phyloP scores from a whole-genome alignment of 2,888 invertebrate species.

The Torymus aiolomorphi region DNA sequence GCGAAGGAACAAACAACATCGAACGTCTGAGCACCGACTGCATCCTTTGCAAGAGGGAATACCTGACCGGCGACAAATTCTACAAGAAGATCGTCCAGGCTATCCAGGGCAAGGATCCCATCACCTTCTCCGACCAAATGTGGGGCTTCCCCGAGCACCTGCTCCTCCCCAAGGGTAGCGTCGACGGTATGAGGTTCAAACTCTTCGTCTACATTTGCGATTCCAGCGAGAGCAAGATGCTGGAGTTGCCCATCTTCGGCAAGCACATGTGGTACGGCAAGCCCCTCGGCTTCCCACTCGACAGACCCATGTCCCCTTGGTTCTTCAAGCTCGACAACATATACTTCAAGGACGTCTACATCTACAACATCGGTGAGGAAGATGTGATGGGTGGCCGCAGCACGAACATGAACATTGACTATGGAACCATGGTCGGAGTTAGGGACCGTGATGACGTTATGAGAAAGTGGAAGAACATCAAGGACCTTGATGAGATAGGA shows the following conservation, averaged over 20 bases:
- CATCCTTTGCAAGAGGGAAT: constrained; percentile 62
- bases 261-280: constrained; percentile 76
- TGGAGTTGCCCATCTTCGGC: constrained; percentile 77
- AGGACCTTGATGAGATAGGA: not conserved
- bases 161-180: constrained; percentile 80
- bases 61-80: constrained; percentile 65
- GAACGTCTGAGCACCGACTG: constrained; percentile 69
- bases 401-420: too few species aligned
- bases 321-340: constrained; percentile 83
- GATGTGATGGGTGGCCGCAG: too few species aligned
- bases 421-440: too few species aligned
- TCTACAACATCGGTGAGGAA: constrained; percentile 75
- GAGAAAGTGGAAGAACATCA: not conserved
- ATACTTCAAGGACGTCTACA: constrained; percentile 79
- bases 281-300: constrained; percentile 81
- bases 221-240: constrained; percentile 76
- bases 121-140: constrained; percentile 65
- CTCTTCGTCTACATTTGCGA: constrained; percentile 80
- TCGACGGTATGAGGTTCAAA: constrained; percentile 81
- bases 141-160: constrained; percentile 79
- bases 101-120: constrained; percentile 68
- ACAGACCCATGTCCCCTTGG: constrained; percentile 79
- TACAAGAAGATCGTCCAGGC: constrained; percentile 68
- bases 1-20: constrained; percentile 67
- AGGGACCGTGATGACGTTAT: not conserved